Base-by-base conservation (phyloP, 1,140 invertebrate genomes). In the Penaeus indicus region DNA sequence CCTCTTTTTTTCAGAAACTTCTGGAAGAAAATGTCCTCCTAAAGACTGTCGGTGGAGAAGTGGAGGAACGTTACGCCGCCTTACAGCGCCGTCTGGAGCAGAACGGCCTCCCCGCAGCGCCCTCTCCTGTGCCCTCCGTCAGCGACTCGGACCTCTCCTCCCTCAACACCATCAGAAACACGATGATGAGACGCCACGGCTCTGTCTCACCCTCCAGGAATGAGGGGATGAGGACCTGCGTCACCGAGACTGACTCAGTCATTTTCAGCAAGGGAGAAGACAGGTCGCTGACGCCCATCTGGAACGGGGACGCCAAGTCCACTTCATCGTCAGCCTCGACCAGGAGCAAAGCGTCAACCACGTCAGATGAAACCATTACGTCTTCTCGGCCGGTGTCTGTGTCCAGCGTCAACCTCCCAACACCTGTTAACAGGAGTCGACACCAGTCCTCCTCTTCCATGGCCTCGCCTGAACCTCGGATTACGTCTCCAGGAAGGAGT, bases 1-100 rank as follows among this genome's bases (percentile, higher is more conserved):
- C 25, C 32, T 78, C 22, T 81, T 38, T 61, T 84, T 89, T 93
- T 21, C 92, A 96, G 95, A 96, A 96, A 92, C 92, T 96, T 54
- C 95, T 96, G 93, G 96, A 96, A 92, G 96, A 96, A 92, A 96
- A 96, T 92, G 94, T 95, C 21, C 95, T 96, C 89, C 92, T 96
- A 60, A 93, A 95, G 61, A 95, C 95, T 2, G 94, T 97, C 91
- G 96, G 97, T 92, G 95, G 96, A 91, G 96, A 96, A 91, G 93
- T 97, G 32, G 95, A 96, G 91, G 96, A 96, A 89, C 94, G 95
- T 86, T 96, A 95, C 91, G 95, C 94, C 82, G 95, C 96, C 91
- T 92, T 96, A 4, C 95, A 96, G 92, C 92, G 93, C 3, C 94
- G 95, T 91, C 93, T 95, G 16, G 92, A 92, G 10, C 83, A 80